These are phyloP conservation scores for Rhineura floridana DNA, from an alignment of 2,113 vertebrate genomes.

Conservation along the genomic window DNA sequence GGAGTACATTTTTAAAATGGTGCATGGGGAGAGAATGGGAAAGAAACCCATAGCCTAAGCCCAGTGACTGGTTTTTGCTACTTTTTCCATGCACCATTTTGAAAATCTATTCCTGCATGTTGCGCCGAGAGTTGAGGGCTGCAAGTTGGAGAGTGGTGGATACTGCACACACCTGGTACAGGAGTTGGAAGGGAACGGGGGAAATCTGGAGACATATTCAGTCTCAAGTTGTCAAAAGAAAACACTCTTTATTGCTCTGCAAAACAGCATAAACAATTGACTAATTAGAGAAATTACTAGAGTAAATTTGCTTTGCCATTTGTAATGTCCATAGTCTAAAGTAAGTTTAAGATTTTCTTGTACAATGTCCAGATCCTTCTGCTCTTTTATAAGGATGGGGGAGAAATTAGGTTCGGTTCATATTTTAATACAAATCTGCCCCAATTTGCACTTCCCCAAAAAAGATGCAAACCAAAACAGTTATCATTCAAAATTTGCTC, in stretches of 20 bases:
- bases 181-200: constrained; percentile 21
- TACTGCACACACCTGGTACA: constrained; percentile 68
- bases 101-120: constrained; percentile 72
- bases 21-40: constrained; percentile 72
- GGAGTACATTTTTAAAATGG: constrained; percentile 80
- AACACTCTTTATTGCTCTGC: constrained; percentile 18
- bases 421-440: too few relatives aligned
- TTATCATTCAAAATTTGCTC: too few relatives aligned
- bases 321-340: constrained; percentile 78
- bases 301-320: constrained; percentile 42
- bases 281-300: constrained; percentile 54
- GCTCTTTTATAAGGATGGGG: neutral
- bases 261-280: constrained; percentile 45
- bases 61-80: constrained; percentile 48
- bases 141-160: constrained; percentile 85
- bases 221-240: constrained; percentile 34
- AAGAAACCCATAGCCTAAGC: constrained; percentile 32
- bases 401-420: too few relatives aligned
- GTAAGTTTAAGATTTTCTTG: constrained; percentile 62
- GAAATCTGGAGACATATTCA: constrained; percentile 56
- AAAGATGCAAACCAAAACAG: too few relatives aligned
- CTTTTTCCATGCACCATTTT: constrained; percentile 80
- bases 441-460: too few relatives aligned
- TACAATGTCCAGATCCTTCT: constrained; percentile 73
- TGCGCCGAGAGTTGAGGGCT: constrained; percentile 85